A percentile compares a stretch with the other conserved stretches of the same genome.
Evolutionary conservation across 2,888 invertebrate species (phyloP).

Genomic region (Malachius bipustulatus): DNA sequence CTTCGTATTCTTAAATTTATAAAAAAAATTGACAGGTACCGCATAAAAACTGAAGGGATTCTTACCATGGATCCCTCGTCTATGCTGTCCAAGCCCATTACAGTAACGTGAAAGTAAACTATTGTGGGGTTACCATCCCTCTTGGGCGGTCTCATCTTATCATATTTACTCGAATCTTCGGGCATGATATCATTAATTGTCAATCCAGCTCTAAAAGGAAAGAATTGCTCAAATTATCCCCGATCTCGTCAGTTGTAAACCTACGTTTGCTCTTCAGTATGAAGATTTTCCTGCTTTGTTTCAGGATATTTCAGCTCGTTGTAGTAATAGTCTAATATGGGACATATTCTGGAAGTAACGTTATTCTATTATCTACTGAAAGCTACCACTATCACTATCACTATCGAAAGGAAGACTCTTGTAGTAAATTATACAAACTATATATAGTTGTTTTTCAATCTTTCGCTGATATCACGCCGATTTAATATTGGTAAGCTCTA

Average conservation of each 20-base stretch:
- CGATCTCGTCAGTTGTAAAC: constrained; percentile 11
- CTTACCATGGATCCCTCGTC: constrained; percentile 91
- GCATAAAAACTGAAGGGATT: too few relatives aligned
- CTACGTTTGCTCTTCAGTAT: constrained; percentile 25
- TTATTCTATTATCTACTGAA: too few relatives aligned
- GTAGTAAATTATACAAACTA: too few relatives aligned
- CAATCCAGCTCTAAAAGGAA: constrained; percentile 51
- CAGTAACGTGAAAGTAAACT: constrained; percentile 85
- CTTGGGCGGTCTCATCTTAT: constrained; percentile 89
- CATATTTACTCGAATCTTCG: constrained; percentile 75
- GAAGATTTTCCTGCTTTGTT: constrained; percentile 22
- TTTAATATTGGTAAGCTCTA: too few relatives aligned
- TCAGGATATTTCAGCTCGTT: constrained; percentile 20
- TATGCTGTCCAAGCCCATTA: constrained; percentile 90
- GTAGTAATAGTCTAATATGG: constrained; percentile 11
- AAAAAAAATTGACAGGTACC: too few relatives aligned
- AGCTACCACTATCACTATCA: too few relatives aligned
- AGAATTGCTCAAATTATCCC: constrained; percentile 6
- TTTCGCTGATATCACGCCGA: too few relatives aligned
- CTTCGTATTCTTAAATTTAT: too few relatives aligned
- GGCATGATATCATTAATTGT: constrained; percentile 76
- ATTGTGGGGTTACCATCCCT: constrained; percentile 78
- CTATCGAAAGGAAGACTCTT: too few relatives aligned
- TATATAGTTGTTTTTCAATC: too few relatives aligned
- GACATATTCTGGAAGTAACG: constrained; percentile 26